phyloP scores from a whole-genome alignment of 2,888 invertebrate genomes.

The Eledona agricola region DNA sequence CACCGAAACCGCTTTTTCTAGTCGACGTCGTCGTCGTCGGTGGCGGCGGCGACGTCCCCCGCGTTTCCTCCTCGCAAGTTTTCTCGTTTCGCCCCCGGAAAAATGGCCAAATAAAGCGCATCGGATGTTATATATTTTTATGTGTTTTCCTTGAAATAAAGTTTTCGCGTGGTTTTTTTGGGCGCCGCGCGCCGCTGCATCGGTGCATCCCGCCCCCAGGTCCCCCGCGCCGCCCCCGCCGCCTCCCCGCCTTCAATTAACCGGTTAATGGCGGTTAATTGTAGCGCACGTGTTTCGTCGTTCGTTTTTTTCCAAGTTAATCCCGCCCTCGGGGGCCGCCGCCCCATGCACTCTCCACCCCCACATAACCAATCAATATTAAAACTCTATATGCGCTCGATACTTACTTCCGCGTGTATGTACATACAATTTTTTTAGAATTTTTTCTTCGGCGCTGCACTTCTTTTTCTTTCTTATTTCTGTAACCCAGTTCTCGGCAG shows the following conservation, averaged over 20 bases:
- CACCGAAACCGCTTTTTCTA: no score
- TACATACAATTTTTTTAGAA: slow-evolving; percentile 62
- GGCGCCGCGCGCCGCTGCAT: slow-evolving; percentile 46
- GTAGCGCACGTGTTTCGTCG: slow-evolving; percentile 10
- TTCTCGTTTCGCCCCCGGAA: slow-evolving; percentile 44
- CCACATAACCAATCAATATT: slow-evolving; percentile 63
- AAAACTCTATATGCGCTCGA: slow-evolving; percentile 57
- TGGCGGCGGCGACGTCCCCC: not conserved
- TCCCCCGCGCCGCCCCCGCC: slow-evolving; percentile 23
- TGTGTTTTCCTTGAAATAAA: slow-evolving; percentile 60
- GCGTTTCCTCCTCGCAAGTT: slow-evolving; percentile 9
- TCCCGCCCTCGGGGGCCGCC: slow-evolving; percentile 36
- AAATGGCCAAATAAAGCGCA: slow-evolving; percentile 60
- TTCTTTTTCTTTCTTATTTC: slow-evolving; percentile 62
- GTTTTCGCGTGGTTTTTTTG: slow-evolving; percentile 58
- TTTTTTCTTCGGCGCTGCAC: slow-evolving; percentile 43
- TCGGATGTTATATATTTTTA: slow-evolving; percentile 62
- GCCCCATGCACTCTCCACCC: slow-evolving; percentile 41
- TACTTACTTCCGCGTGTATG: slow-evolving; percentile 64
- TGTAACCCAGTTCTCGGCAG: slow-evolving; percentile 62
- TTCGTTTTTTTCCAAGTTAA: slow-evolving; percentile 37
- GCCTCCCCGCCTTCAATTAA: slow-evolving; percentile 38
- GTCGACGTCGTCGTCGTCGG: not conserved
- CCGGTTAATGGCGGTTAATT: slow-evolving; percentile 38
- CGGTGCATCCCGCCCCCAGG: slow-evolving; percentile 30